These are phyloP conservation scores for Platycheirus rosarum DNA, from an alignment of 2,888 invertebrate species.

Conservation along the genomic window DNA sequence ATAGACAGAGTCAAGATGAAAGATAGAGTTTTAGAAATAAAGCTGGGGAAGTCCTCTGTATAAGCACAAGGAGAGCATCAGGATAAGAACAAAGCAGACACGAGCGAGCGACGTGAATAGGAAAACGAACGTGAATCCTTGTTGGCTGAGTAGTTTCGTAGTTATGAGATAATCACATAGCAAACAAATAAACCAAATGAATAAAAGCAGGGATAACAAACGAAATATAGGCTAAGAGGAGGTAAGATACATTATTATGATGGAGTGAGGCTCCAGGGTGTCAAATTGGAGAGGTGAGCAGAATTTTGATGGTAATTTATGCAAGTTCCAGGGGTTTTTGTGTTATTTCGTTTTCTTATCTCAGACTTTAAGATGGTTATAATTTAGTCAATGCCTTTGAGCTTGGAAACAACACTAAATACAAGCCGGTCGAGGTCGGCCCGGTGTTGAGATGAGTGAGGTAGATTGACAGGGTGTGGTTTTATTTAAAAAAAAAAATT, in stretches of 20 bases:
- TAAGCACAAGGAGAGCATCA: slow-evolving; percentile 39
- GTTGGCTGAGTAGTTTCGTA: slow-evolving; percentile 69
- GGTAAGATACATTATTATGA: background rate
- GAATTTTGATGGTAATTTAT: slow-evolving; percentile 46
- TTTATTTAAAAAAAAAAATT: background rate
- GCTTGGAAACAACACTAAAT: background rate
- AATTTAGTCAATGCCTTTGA: slow-evolving; percentile 35
- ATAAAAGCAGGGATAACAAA: slow-evolving; percentile 48
- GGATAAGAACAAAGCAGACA: slow-evolving; percentile 40
- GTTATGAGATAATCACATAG: slow-evolving; percentile 69
- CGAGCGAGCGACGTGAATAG: background rate
- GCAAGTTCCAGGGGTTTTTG: slow-evolving; percentile 34
- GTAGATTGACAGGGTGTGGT: slow-evolving; percentile 8
- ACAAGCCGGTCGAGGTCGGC: slow-evolving; percentile 10
- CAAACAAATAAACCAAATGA: slow-evolving; percentile 65
- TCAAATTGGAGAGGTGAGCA: slow-evolving; percentile 33
- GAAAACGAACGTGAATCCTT: slow-evolving; percentile 50
- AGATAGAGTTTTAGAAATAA: slow-evolving; percentile 32
- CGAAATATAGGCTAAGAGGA: slow-evolving; percentile 39
- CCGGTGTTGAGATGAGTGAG: slow-evolving; percentile 7
- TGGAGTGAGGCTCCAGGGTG: background rate
- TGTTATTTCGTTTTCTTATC: slow-evolving; percentile 33
- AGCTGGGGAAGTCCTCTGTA: slow-evolving; percentile 4
- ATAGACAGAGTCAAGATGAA: slow-evolving; percentile 50
- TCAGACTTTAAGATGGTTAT: slow-evolving; percentile 32